phyloP scores from a whole-genome alignment of 1,140 invertebrate species.

The Euschistus heros region DNA sequence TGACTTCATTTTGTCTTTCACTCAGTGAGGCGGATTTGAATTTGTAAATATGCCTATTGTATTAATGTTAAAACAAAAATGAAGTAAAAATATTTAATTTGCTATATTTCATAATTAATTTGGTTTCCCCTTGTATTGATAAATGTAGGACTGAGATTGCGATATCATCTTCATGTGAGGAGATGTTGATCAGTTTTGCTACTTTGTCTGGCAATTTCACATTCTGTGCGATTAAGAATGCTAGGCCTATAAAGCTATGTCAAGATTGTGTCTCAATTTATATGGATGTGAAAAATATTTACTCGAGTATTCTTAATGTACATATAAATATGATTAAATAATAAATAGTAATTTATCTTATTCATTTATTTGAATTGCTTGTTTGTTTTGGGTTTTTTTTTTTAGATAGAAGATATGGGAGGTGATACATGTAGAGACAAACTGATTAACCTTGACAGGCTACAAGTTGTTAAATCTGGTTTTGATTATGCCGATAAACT shows the following conservation, averaged over 20 bases:
- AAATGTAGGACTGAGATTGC: not conserved
- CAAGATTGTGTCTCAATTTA: slow-evolving; percentile 10
- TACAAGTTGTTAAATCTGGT: slow-evolving; percentile 28
- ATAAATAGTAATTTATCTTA: not conserved
- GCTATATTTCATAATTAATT: too few relatives aligned
- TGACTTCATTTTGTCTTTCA: too few relatives aligned
- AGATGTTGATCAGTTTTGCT: slow-evolving; percentile 18
- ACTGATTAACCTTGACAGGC: slow-evolving; percentile 29
- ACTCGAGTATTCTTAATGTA: slow-evolving; percentile 10
- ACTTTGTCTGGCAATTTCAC: slow-evolving; percentile 18
- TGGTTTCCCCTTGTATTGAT: too few relatives aligned
- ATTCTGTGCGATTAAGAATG: slow-evolving; percentile 16
- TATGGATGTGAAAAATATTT: slow-evolving; percentile 11
- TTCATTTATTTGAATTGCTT: not conserved
- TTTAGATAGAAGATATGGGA: slow-evolving; percentile 22
- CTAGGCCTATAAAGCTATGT: slow-evolving; percentile 19
- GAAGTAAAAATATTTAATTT: too few relatives aligned
- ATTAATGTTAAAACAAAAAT: too few relatives aligned
- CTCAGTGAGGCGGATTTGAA: too few relatives aligned
- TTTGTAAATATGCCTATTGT: too few relatives aligned
- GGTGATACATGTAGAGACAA: slow-evolving; percentile 26
- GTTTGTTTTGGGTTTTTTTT: not conserved
- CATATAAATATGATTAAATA: not conserved
- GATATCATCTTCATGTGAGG: not conserved
- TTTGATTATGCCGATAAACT: slow-evolving; percentile 28